Evolutionary conservation across 2,113 vertebrate genomes (phyloP).

Genomic region (Xyrauchen texanus): DNA sequence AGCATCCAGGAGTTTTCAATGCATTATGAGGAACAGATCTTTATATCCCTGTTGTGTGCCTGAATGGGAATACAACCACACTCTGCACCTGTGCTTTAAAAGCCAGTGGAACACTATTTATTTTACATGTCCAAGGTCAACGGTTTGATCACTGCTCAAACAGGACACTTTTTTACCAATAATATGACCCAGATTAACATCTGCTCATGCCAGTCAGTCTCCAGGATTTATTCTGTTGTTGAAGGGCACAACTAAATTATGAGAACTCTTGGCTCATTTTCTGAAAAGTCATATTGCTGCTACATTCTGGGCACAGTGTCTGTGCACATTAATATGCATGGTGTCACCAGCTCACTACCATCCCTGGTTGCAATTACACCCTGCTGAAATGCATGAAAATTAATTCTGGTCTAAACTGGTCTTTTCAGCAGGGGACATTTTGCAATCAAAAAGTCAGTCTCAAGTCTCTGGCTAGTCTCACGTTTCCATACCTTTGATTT

Average conservation of each 20-base stretch:
- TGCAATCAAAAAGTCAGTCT: no score
- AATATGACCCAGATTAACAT: slow-evolving; percentile 11
- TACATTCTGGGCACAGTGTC: background rate
- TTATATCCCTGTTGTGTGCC: background rate
- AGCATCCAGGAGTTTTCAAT: background rate
- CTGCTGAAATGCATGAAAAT: no score
- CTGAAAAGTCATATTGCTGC: background rate
- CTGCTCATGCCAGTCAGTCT: slow-evolving; percentile 6
- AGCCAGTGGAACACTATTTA: background rate
- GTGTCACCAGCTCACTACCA: background rate
- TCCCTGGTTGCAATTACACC: background rate
- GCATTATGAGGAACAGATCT: background rate
- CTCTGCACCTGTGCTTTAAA: slow-evolving; percentile 1
- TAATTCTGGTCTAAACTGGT: no score
- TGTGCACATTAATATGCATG: background rate
- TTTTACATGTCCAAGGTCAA: slow-evolving; percentile 17
- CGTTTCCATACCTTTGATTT: no score
- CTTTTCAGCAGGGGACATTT: no score
- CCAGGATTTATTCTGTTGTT: background rate
- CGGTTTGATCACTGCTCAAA: background rate
- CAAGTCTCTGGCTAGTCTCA: no score
- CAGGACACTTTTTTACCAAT: background rate
- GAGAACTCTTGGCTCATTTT: slow-evolving; percentile 6
- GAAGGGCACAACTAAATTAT: background rate
- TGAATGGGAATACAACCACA: slow-evolving; percentile 10